These are phyloP conservation scores for Pseudococcus longispinus DNA, from an alignment of 2,888 invertebrate genomes.

Conservation along the genomic window DNA sequence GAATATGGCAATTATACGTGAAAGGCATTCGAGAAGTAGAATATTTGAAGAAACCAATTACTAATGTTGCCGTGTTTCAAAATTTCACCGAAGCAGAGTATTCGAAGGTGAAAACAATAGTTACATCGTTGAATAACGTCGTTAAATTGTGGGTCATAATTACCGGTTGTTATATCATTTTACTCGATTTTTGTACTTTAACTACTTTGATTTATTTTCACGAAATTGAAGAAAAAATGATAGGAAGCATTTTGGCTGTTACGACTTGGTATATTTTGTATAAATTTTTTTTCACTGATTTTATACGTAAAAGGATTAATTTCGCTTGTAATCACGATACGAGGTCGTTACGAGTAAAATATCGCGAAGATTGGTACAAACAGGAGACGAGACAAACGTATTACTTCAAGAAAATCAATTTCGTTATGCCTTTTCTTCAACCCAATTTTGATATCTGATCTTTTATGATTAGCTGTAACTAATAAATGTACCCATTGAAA, in stretches of 20 bases:
- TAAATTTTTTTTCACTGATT: not conserved
- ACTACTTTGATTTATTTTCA: constrained; percentile 12
- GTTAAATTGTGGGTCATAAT: not conserved
- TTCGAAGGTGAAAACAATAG: not conserved
- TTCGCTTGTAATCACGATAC: not conserved
- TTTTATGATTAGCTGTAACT: no score
- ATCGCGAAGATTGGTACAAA: not conserved
- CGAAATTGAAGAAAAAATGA: not conserved
- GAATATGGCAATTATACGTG: not conserved
- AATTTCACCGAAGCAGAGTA: not conserved
- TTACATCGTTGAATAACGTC: not conserved
- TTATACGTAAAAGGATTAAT: not conserved
- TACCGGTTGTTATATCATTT: not conserved
- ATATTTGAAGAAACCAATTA: not conserved
- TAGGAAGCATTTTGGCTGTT: constrained; percentile 4
- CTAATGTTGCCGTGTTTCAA: not conserved
- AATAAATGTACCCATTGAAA: no score
- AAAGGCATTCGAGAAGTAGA: not conserved
- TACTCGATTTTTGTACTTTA: constrained; percentile 6
- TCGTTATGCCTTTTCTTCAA: not conserved
- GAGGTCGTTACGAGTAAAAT: not conserved
- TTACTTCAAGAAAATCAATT: not conserved
- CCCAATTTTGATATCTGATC: constrained; percentile 12
- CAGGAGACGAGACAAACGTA: not conserved
- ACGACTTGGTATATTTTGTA: not conserved